Evolutionary conservation across 2,888 invertebrate species (phyloP), one percentile per base, ranked within the genome.

Genomic region (Noctua fimbriata): DNA sequence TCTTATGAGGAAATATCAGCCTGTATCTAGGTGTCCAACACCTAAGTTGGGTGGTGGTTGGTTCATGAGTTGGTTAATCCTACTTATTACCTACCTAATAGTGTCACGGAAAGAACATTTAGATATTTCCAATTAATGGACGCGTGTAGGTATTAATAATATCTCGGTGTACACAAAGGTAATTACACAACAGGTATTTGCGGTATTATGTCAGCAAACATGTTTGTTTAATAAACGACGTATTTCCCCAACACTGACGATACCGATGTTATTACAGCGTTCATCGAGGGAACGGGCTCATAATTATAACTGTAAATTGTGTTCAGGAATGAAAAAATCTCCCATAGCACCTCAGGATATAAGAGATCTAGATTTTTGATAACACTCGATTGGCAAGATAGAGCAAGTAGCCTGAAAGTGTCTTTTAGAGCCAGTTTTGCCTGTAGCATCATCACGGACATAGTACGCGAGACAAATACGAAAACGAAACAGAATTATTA

Each of bases 211-310:
- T 55, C 36, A 55, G 69, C 55, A 81, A 81, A 82, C 63, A 81
- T 79, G 79, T 79, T 74, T 74, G 60, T 55, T 70, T 69, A 32
- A 44, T 63, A 41, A 52, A n/a, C 44, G 24, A 71, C 55, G 79
- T 79, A 69, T 79, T 82, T 82, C n/a, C 82, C 74, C 47, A 49
- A 52, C n/a, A 41, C 52, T 49, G 60, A 67, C 63, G 73, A 60
- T 58, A 55, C 9, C 14, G 58, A 5, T 16, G 16, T 32, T 32
- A 32, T 55, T 66, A 47, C 44, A 36, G 32, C 7, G 24, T 16
- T 47, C 32, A 63, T 47, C 24, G 63, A 41, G n/a, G 21, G 24
- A 60, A 69, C 21, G n/a, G 18, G 6, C 28, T 32, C 32, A n/a
- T 49, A 24, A 49, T 49, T 24, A 16, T 47, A 58, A 49, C 12